Evolutionary conservation across 2,888 invertebrate genomes (phyloP), one percentile per base, ranked within the genome.

Genomic region (Diarsia rubi): DNA sequence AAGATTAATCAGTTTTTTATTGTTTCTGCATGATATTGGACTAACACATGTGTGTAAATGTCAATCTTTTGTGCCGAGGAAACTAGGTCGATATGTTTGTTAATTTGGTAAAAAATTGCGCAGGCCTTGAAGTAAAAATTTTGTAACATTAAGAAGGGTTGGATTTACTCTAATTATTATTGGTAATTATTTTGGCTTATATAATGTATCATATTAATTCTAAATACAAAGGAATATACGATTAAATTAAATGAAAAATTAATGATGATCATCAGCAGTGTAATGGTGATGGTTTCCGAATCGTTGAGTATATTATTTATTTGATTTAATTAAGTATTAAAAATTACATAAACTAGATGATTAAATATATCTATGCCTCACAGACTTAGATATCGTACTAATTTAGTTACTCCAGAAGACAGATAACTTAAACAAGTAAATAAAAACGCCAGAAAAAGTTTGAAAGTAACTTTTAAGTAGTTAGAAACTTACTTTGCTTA

Each of bases 401-500:
- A 24, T 9, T 24, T 59, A 42, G 8, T 52, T 11, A 62, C 16
- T 31, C 5, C 3, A 64, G 31, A 9, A 16, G 1, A 69, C 9
- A n/a, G 4, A 77, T 8, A 57, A 42, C 12, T 0, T 21, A 3
- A 4, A 57, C 16, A 64, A 57, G 2, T 47, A 31, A 57, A 0
- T 0, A 44, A 27, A 6, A 14, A 24, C 0, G 3, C 2, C 14
- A 1, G 60, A 52, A 37, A 78, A 79, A 80, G 65, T 73, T 78
- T 77, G 11, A 63, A 75, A 85, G 47, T 75, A 76, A 78, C 67
- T 84, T 81, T 69, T 31, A 66, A 68, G 70, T 68, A 80, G 75
- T 83, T 76, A 69, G 59, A 75, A 86, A 98, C 99, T 98, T 97
- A 99, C 99, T 98, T 97, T 99, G 98, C 96, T 99, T 99, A 87